phyloP scores from a whole-genome alignment of 2,888 invertebrate genomes.

The Andrena fulva region DNA sequence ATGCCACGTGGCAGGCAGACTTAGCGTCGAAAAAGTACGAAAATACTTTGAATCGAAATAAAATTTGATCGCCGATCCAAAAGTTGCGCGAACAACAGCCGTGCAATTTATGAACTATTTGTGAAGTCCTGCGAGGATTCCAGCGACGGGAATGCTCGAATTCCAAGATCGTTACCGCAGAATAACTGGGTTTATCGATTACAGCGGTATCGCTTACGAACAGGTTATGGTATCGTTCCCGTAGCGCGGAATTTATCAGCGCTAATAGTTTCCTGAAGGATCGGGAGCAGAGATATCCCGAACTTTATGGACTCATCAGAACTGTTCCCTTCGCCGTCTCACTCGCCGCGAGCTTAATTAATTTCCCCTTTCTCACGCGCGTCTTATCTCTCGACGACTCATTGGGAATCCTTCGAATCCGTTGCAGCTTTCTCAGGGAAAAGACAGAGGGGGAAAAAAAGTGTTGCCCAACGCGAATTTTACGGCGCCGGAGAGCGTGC shows the following conservation, averaged over 20 bases:
- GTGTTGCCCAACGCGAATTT: constrained; percentile 24
- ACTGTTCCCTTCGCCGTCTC: not conserved
- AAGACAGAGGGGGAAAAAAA: not conserved
- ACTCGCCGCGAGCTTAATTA: constrained; percentile 22
- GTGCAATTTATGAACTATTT: not conserved
- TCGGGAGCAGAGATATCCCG: constrained; percentile 3
- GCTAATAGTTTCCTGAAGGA: constrained; percentile 22
- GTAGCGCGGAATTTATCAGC: not conserved
- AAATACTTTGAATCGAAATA: not conserved
- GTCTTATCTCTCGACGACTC: constrained; percentile 27
- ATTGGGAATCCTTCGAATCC: constrained; percentile 18
- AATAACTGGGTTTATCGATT: not conserved
- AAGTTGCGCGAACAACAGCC: not conserved
- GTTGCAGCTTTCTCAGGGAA: not conserved
- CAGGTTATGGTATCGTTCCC: not conserved
- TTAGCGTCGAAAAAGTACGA: not conserved
- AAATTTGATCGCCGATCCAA: not conserved
- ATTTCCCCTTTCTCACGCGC: constrained; percentile 31
- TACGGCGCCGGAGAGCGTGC: constrained; percentile 7
- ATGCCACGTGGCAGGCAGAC: not conserved
- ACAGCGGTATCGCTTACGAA: not conserved
- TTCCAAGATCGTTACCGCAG: not conserved
- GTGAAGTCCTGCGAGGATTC: not conserved
- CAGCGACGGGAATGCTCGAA: not conserved
- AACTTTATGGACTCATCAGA: constrained; percentile 1